These are phyloP conservation scores for Pseudorhiza aurosa DNA, from an alignment of 30 jellyfish, hydroid and myxozoan species.

Conservation along the genomic window DNA sequence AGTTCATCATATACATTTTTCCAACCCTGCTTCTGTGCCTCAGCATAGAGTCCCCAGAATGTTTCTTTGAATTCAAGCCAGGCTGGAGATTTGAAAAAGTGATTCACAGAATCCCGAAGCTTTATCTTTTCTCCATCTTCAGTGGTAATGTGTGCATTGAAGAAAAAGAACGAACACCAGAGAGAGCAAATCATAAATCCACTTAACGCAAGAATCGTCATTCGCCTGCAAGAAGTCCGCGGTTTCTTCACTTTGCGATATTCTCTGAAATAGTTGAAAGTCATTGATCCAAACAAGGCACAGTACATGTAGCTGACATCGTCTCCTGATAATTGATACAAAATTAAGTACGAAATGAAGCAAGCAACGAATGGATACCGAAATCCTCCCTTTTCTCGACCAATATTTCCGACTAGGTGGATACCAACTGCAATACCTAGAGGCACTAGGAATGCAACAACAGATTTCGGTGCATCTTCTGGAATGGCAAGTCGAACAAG, in stretches of 20 bases:
- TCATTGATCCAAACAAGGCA: slow-evolving; percentile 73
- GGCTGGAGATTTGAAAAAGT: slow-evolving; percentile 97
- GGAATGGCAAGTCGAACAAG: slow-evolving; percentile 91
- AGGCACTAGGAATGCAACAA: slow-evolving; percentile 68
- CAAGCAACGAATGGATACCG: slow-evolving; percentile 73
- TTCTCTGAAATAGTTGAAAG: slow-evolving; percentile 83
- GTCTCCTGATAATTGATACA: slow-evolving; percentile 56
- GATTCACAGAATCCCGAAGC: slow-evolving; percentile 88
- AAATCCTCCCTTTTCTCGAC: slow-evolving; percentile 87
- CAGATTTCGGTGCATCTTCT: slow-evolving; percentile 66
- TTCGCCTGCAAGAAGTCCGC: slow-evolving; percentile 64
- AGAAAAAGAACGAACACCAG: slow-evolving; percentile 90
- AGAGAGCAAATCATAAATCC: slow-evolving; percentile 75
- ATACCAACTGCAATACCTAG: slow-evolving; percentile 90
- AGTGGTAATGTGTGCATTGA: slow-evolving; percentile 95
- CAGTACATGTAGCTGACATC: slow-evolving; percentile 93
- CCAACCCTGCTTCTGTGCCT: slow-evolving; percentile 97
- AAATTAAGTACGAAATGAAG: slow-evolving; percentile 26
- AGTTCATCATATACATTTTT: slow-evolving; percentile 90
- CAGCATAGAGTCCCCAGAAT: slow-evolving; percentile 83
- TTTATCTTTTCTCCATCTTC: slow-evolving; percentile 94
- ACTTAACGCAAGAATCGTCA: slow-evolving; percentile 65
- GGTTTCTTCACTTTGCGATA: slow-evolving; percentile 41
- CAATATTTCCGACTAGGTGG: slow-evolving; percentile 91
- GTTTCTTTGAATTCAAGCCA: slow-evolving; percentile 96